A percentile compares a stretch with the other conserved stretches of the same genome.
These are phyloP conservation scores for Cynopterus sphinx DNA, from an alignment of 2,797 vertebrate genomes.

Conservation along the genomic window DNA sequence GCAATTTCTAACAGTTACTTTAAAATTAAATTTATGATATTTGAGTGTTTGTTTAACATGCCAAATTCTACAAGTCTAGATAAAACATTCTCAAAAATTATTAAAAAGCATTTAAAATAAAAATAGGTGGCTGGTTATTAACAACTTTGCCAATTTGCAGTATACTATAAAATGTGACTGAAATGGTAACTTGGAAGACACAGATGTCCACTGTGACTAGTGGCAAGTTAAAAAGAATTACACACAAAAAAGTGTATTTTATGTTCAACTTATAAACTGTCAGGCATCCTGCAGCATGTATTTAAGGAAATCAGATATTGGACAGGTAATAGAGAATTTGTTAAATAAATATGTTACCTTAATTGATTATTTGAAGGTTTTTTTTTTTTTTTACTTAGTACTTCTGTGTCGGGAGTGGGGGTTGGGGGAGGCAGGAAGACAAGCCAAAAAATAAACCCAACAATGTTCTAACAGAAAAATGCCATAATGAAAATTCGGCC, in stretches of 20 bases:
- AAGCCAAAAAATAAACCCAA: background rate
- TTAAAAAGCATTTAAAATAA: constrained; percentile 13
- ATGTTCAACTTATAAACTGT: background rate
- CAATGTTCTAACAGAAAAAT: background rate
- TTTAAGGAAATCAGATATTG: constrained; percentile 3
- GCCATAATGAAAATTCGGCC: background rate
- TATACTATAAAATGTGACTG: background rate
- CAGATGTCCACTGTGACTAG: background rate
- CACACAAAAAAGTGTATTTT: background rate
- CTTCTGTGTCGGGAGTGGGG: background rate
- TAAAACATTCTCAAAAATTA: constrained; percentile 7
- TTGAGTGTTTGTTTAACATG: background rate
- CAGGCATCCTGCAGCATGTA: background rate
- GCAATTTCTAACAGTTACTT: constrained; percentile 21
- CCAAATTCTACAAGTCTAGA: background rate
- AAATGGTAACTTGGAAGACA: constrained; percentile 11
- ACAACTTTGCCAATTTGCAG: background rate
- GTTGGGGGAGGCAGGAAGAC: background rate
- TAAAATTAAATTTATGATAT: constrained; percentile 51
- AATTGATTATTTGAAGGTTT: background rate
- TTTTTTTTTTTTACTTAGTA: background rate
- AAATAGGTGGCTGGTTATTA: constrained; percentile 24
- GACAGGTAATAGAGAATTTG: constrained; percentile 2
- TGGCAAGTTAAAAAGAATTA: background rate
- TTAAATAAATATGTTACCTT: constrained; percentile 31